Percentiles rank a stretch among this genome's conserved stretches.
Conservation (phyloP, 2,797 vertebrate species). For the Tokudaia tokunoshimensis region DNA sequence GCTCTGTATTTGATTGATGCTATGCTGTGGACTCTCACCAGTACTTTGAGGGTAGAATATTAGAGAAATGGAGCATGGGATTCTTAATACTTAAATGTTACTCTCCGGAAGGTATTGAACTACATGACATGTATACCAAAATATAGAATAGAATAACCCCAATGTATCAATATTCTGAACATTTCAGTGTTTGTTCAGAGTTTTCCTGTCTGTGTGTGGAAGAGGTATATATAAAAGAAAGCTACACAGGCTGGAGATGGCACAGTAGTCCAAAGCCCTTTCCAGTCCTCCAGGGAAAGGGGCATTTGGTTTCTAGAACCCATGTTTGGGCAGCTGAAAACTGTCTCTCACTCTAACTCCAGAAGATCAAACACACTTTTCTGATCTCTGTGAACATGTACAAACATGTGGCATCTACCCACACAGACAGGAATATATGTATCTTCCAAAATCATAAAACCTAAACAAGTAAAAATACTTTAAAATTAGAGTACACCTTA, state of each 20-base stretch:
- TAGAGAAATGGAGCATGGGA: not conserved
- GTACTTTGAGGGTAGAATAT: not conserved
- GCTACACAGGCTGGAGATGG: too few relatives aligned
- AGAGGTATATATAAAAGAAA: not conserved
- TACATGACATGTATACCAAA: not conserved
- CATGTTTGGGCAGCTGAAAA: not conserved
- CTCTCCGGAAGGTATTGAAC: not conserved
- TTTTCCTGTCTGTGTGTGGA: not conserved
- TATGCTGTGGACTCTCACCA: not conserved
- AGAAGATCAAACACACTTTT: not conserved
- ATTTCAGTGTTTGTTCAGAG: not conserved
- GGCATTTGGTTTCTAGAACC: not conserved
- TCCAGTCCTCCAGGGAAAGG: not conserved
- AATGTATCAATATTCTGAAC: not conserved
- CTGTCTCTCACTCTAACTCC: not conserved
- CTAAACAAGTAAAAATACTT: not conserved
- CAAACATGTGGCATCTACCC: too few relatives aligned
- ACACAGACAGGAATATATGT: too few relatives aligned
- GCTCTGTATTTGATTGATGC: not conserved
- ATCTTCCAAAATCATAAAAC: not conserved
- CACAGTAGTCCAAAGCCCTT: not conserved
- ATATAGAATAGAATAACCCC: too few relatives aligned
- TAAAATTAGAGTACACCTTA: not conserved
- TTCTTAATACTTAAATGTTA: not conserved
- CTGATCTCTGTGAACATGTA: not conserved